Conservation (phyloP, 1,140 invertebrate genomes). For the Drosophila pectinifera region DNA sequence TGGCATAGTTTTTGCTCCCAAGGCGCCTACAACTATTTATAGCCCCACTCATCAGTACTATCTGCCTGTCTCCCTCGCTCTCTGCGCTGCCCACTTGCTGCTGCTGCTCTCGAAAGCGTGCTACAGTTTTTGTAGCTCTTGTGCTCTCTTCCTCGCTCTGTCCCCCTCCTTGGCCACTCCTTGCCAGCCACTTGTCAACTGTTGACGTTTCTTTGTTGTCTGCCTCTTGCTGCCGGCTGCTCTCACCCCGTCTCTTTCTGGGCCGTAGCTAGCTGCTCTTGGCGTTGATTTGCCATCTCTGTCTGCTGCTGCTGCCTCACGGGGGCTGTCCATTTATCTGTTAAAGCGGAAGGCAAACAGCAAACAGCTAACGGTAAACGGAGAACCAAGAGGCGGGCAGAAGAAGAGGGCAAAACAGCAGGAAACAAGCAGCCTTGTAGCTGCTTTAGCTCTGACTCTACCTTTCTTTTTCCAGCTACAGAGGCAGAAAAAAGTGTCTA, state of each 20-base stretch:
- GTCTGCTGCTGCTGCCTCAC: slow-evolving; percentile 34
- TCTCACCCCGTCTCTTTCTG: slow-evolving; percentile 16
- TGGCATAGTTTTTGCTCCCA: slow-evolving; percentile 70
- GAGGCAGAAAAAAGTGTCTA: neutral
- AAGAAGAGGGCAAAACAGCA: slow-evolving; percentile 27
- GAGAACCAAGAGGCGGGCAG: slow-evolving; percentile 25
- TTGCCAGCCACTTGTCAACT: slow-evolving; percentile 70
- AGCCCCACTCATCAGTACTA: slow-evolving; percentile 42
- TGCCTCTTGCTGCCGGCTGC: slow-evolving; percentile 45
- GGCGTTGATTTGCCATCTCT: slow-evolving; percentile 65
- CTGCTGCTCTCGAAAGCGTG: slow-evolving; percentile 47
- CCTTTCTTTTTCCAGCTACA: slow-evolving; percentile 11
- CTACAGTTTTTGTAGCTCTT: slow-evolving; percentile 43
- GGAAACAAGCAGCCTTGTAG: slow-evolving; percentile 56
- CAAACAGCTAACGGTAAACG: slow-evolving; percentile 49
- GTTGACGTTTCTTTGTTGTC: slow-evolving; percentile 70
- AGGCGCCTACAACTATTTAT: slow-evolving; percentile 73
- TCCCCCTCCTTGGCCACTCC: slow-evolving; percentile 13
- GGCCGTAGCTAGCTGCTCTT: slow-evolving; percentile 23
- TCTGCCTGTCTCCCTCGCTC: neutral
- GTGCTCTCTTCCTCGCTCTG: neutral
- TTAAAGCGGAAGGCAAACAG: slow-evolving; percentile 57
- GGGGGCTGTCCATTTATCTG: slow-evolving; percentile 76
- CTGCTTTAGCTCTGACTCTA: slow-evolving; percentile 1
- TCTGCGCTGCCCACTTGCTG: slow-evolving; percentile 56